Base-by-base conservation (phyloP, 2,113 vertebrate genomes). In the Osmerus eperlanus region DNA sequence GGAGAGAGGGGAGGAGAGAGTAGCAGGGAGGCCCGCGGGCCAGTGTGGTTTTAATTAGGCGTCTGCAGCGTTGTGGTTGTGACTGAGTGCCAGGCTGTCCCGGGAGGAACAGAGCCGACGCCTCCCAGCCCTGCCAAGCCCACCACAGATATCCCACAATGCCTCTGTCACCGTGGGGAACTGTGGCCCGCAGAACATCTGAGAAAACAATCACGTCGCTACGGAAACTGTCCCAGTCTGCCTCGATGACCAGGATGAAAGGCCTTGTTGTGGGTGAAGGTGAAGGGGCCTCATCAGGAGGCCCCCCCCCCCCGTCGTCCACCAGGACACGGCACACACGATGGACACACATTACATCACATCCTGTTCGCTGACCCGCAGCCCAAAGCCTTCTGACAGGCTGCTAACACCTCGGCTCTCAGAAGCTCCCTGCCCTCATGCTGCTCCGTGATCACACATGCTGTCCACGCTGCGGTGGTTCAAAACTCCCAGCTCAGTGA, bases 191-290 rank as follows among this genome's bases (percentile, higher is more conserved):
- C 76, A 81, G 83, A 90, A 89, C 93, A 93, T 93, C 92, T 94
- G 93, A 91, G 87, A 93, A 91, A 91, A 91, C 88, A 91, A 90
- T 90, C 87, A 81, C 28, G 65, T 84, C 71, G 13, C 68, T 78
- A 71, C 67, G 18, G 68, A 79, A 77, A 77, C 78, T 53, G 73
- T 79, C 72, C 70, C 69, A 52, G 54, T 29, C 29, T 25, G 21
- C 13, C 74, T 76, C 28, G 53, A 54, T 53, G 52, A 55, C 74
- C n/a, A 0, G 67, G 76, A 61, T 18, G 19, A 73, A 65, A 56
- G 19, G 7, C 2, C 14, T 28, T 64, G 13, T 64, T 16, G 28
- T 32, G 28, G 21, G 59, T 61, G n/a, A 21, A 61, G 12, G 41
- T 47, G 41, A 11, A 61, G 58, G 58, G 58, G 3, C 54, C 13